Evolutionary conservation across 2,113 vertebrate species (phyloP), one percentile per base, ranked within the genome.

Genomic region (Australoheros scitulus): DNA sequence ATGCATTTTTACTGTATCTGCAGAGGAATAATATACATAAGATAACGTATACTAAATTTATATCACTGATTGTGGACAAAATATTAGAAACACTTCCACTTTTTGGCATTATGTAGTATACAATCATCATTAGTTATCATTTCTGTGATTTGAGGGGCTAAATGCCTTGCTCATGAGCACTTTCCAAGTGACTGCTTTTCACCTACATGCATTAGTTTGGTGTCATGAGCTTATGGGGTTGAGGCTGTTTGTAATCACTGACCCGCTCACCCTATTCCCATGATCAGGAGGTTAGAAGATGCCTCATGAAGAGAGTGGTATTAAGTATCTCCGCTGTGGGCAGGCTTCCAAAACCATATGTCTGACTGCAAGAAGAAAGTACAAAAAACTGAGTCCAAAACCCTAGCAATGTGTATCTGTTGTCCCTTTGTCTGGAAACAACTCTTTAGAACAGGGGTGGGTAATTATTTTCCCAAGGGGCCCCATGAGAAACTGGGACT

Each of bases 321-420:
- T 68, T 74, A 43, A 61, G n/a, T 0, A 18, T 76, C 76, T 64
- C 61, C 11, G 20, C 76, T 84, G 2, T 29, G 65, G 38, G 70
- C 70, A 47, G 63, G 55, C 65, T 13, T 10, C 70, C 36, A 38
- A 61, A 78, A 80, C 55, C 75, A 84, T 29, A 26, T 43, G 50
- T 79, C n/a, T 63, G 50, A 50, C 78, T 76, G 14, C 26, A 41
- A 22, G 47, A 32, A 55, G 64, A 3, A 79, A 60, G 82, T 64
- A 57, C 79, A 83, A 72, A 90, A 56, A 85, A 81, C 61, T 6
- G 34, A 26, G 2, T 36, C 22, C n/a, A n/a, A 77, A 77, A 86
- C 78, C 32, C 6, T 8, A 57, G 20, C 17, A 43, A 76, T 80
- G 76, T 84, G 75, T 38, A 18, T 79, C 59, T 11, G 22, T 65